A percentile compares a stretch with the other conserved stretches of the same genome.
Conservation (phyloP, 2,797 vertebrate genomes). For the Pipistrellus nathusii region DNA sequence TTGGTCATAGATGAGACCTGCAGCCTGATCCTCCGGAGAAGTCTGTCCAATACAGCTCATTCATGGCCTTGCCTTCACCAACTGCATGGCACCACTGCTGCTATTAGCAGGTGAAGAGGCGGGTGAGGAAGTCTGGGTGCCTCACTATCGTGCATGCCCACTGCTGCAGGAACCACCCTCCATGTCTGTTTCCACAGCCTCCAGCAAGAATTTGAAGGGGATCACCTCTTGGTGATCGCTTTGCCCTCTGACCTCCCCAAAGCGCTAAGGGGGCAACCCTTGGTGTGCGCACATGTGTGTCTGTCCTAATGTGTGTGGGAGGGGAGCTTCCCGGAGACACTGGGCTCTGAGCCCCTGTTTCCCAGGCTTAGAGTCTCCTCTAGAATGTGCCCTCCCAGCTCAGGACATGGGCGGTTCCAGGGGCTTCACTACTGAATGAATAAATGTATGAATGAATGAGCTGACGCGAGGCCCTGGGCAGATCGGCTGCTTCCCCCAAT, state of each 20-base stretch:
- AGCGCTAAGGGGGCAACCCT: not conserved
- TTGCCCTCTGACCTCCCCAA: not conserved
- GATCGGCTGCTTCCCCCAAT: not conserved
- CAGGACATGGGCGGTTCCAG: not conserved
- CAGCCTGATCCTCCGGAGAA: not conserved
- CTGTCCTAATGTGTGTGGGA: not conserved
- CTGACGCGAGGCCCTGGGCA: not conserved
- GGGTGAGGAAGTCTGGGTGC: not conserved
- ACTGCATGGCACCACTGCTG: fast-evolving
- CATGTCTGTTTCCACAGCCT: not conserved
- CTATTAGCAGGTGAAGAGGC: fast-evolving
- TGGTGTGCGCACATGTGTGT: fast-evolving
- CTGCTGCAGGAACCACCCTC: too few relatives aligned
- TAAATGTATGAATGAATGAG: not conserved
- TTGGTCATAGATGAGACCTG: not conserved
- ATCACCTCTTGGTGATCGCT: not conserved
- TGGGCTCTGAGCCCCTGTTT: not conserved
- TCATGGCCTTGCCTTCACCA: not conserved
- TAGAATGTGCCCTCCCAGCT: fast-evolving
- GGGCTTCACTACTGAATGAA: not conserved
- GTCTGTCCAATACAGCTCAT: not conserved
- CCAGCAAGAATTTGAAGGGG: fast-evolving
- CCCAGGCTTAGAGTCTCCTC: not conserved
- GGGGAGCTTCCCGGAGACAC: not conserved
- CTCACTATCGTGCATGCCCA: fast-evolving